These are phyloP conservation scores for Polydrusus tereticollis DNA, from an alignment of 2,888 invertebrate genomes.

Conservation along the genomic window DNA sequence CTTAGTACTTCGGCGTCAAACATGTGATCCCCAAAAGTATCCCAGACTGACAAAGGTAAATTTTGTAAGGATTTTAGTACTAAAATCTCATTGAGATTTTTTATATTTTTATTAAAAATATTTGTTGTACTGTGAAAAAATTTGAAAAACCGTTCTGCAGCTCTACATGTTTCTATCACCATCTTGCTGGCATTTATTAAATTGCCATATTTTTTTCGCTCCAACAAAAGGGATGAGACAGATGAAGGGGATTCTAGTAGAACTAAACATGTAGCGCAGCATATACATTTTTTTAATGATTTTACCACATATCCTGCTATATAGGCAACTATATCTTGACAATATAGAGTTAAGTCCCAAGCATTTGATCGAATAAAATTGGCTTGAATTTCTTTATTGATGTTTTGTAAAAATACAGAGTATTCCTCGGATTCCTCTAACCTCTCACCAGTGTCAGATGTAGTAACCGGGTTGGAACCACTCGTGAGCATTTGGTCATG, in stretches of 20 bases:
- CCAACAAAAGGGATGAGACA: background rate
- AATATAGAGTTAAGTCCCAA: slow-evolving; percentile 19
- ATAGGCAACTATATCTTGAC: slow-evolving; percentile 7
- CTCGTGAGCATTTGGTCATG: background rate
- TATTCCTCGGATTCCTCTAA: background rate
- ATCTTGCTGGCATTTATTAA: background rate
- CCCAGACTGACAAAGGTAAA: background rate
- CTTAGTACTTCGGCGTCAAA: too few species aligned
- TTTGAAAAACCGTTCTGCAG: background rate
- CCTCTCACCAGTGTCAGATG: background rate
- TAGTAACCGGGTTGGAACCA: background rate
- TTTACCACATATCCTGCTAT: slow-evolving; percentile 20
- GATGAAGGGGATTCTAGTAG: background rate
- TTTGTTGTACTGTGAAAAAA: background rate
- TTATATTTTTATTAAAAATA: slow-evolving; percentile 12
- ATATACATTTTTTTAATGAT: background rate
- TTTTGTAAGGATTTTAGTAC: background rate
- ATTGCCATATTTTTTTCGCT: background rate
- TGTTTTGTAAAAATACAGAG: background rate
- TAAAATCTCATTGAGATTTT: background rate
- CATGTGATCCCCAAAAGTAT: slow-evolving; percentile 2
- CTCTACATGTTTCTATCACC: background rate
- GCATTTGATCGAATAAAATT: slow-evolving; percentile 5
- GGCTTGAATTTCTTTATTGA: background rate
- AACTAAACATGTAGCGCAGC: background rate